Base-by-base conservation (phyloP, 1,140 invertebrate species). In the Bombus consobrinus region DNA sequence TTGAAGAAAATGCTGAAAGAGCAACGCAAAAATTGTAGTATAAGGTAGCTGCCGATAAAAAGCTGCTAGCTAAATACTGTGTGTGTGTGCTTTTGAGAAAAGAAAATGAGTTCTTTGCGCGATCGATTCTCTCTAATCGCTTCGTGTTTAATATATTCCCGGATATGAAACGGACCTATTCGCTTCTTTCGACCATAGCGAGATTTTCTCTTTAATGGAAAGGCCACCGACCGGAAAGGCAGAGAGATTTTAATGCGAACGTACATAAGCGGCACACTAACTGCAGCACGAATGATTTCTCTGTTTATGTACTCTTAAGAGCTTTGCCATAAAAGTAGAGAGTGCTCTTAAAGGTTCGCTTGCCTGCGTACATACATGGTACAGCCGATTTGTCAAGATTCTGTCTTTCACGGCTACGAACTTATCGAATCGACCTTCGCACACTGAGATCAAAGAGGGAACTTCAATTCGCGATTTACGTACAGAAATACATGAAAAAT, bases 291-390 rank as follows among this genome's bases (percentile, higher is more conserved):
- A 47, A 69, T 41, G 68, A 81, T 39, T 41, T 81, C 34, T 59
- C 43, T 34, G 53, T 81, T 81, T 81, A 72, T 73, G 28, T 73
- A 69, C 77, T 69, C 32, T 18, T 62, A 62, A 78, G n/a, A 73
- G 69, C 37, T 2, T 53, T 34, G 34, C 34, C n/a, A 32, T 81
- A 73, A 41, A 81, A 62, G 37, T 62, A 5, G 32, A 32, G 47
- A 72, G 68, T 22, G 68, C 69, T 73, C 53, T 80, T 37, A 66
- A 69, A 47, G 41, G 77, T 53, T 69, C 41, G 43, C 64, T 66
- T 47, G 32, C 41, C 41, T 53, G 32, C 22, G 9, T 79, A 66
- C n/a, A 32, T 47, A 22, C 22, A 10, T 28, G 62, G 13, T 62
- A 28, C 32, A 53, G 41, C 77, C 43, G 64, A 80, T 68, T 80